Conservation (phyloP, 2,797 vertebrate species). For the Kryptolebias ocellatus region DNA sequence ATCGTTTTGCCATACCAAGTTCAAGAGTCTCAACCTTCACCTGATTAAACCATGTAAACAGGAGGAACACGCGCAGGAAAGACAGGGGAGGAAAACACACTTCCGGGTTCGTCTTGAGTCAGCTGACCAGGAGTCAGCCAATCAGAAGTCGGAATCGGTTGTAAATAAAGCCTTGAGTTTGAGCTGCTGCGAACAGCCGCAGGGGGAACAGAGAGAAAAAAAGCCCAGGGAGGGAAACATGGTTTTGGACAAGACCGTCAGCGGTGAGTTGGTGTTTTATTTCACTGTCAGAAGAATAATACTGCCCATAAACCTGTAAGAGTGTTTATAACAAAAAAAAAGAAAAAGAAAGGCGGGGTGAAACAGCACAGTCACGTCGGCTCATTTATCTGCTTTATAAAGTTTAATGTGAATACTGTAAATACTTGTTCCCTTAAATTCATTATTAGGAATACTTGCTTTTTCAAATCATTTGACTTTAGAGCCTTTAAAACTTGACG, state of each 20-base stretch:
- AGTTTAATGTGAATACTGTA: too few species aligned
- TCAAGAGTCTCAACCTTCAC: constrained; percentile 53
- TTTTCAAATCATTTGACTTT: too few species aligned
- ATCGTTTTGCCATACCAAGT: not conserved
- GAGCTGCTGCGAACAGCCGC: not conserved
- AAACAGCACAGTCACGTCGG: too few species aligned
- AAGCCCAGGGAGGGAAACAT: constrained; percentile 14
- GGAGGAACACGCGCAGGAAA: not conserved
- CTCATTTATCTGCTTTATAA: too few species aligned
- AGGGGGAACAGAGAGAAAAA: not conserved
- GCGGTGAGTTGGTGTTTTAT: constrained; percentile 35
- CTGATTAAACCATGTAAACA: constrained; percentile 21
- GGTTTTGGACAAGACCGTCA: constrained; percentile 10
- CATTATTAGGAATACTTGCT: too few species aligned
- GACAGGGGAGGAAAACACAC: too few species aligned
- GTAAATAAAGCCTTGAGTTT: constrained; percentile 42
- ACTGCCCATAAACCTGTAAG: not conserved
- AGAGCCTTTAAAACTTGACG: too few species aligned
- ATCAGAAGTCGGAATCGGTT: constrained; percentile 33
- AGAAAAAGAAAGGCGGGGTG: too few species aligned
- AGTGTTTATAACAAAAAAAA: not conserved
- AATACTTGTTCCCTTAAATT: too few species aligned
- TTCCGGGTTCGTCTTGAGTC: constrained; percentile 36
- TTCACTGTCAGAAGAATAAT: accelerated
- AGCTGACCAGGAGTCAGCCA: constrained; percentile 62